Evolutionary conservation across 2,113 vertebrate genomes (phyloP).

Genomic region (Peromyscus maniculatus): DNA sequence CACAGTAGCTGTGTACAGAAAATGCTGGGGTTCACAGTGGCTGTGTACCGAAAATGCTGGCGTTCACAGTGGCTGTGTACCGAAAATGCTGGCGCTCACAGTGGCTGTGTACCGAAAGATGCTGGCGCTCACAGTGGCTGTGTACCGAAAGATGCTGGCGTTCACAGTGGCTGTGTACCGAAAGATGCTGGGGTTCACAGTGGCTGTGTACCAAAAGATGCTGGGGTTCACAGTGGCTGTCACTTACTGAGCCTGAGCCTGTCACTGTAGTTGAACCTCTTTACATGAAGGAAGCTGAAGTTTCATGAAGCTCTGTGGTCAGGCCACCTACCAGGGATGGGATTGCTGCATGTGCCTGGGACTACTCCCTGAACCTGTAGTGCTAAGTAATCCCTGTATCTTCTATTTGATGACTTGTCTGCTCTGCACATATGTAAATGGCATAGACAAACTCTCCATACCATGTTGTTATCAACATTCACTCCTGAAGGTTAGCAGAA

Average conservation of each 20-base stretch:
- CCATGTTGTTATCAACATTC: fast-evolving
- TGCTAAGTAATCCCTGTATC: fast-evolving
- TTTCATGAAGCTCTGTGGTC: background rate
- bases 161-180: background rate
- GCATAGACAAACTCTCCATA: fast-evolving
- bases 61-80: fast-evolving
- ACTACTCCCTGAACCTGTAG: background rate
- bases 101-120: too few relatives aligned
- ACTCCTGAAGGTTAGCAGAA: background rate
- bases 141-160: too few relatives aligned
- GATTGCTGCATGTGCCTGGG: background rate
- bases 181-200: fast-evolving
- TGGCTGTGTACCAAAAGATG: too few relatives aligned
- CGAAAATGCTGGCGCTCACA: too few relatives aligned
- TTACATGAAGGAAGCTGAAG: background rate
- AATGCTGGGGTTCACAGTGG: too few relatives aligned
- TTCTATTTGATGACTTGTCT: background rate
- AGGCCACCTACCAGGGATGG: background rate
- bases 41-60: background rate
- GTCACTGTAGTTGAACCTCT: background rate
- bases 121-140: too few relatives aligned
- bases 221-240: too few relatives aligned
- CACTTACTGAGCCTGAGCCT: background rate
- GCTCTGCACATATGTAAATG: background rate
- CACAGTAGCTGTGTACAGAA: too few relatives aligned